phyloP scores from a whole-genome alignment of 2,113 vertebrate genomes.

The Alces alces region DNA sequence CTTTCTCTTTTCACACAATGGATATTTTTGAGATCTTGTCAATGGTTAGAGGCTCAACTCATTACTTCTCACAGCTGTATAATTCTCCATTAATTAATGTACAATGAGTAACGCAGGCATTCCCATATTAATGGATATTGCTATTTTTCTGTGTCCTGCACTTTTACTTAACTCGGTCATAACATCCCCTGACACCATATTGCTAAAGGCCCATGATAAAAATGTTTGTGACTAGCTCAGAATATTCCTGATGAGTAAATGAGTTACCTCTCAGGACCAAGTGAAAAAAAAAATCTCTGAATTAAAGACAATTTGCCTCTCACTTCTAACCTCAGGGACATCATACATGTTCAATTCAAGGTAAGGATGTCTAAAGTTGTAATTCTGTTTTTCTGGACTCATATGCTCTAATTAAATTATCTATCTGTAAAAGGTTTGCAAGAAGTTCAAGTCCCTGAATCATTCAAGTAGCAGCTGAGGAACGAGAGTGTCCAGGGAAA shows the following conservation, averaged over 20 bases:
- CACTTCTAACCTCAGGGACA: background rate
- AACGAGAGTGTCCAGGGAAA: slow-evolving; percentile 25
- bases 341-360: background rate
- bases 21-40: background rate
- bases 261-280: background rate
- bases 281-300: background rate
- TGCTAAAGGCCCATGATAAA: background rate
- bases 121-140: background rate
- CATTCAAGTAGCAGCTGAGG: slow-evolving; percentile 36
- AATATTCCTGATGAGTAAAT: background rate
- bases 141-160: background rate
- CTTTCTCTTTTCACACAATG: background rate
- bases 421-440: slow-evolving; percentile 39
- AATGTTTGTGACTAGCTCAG: background rate
- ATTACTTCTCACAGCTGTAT: background rate
- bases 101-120: background rate
- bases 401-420: slow-evolving; percentile 5
- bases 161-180: background rate
- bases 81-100: background rate
- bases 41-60: background rate
- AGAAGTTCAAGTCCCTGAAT: slow-evolving; percentile 51
- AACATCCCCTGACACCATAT: background rate
- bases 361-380: background rate
- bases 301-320: background rate
- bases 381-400: background rate